Conservation (phyloP, 2,113 vertebrate genomes). For the Charadrius vociferus region DNA sequence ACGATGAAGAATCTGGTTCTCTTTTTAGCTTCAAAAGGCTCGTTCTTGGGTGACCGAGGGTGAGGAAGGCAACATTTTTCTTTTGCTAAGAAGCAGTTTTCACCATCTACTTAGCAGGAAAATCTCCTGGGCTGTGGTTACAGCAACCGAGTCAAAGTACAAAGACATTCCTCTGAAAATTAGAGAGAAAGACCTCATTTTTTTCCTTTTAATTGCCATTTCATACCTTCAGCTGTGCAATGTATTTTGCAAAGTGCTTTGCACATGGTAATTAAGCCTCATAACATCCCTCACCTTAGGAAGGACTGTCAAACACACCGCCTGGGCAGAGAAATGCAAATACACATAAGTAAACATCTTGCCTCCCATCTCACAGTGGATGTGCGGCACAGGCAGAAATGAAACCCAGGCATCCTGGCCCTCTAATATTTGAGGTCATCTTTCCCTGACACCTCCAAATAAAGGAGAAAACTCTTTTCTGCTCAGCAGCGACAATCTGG, state of each 20-base stretch:
- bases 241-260: not conserved
- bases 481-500: not conserved
- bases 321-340: not conserved
- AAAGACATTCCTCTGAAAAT: constrained; percentile 54
- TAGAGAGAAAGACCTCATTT: constrained; percentile 25
- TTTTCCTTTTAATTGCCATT: constrained; percentile 41
- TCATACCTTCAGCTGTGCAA: not conserved
- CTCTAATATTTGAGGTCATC: not conserved
- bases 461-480: not conserved
- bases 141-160: not conserved
- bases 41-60: not conserved
- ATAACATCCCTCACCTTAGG: not conserved
- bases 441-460: not conserved
- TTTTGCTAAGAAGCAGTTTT: not conserved
- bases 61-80: not conserved
- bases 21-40: not conserved
- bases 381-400: not conserved
- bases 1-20: not conserved
- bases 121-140: not conserved
- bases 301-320: not conserved
- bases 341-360: not conserved
- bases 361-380: not conserved
- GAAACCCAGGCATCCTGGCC: not conserved
- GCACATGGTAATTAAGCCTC: not conserved
- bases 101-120: constrained; percentile 4